Evolutionary conservation across 2,888 invertebrate genomes (phyloP), one percentile per base, ranked within the genome.

Genomic region (Pyralis farinalis): DNA sequence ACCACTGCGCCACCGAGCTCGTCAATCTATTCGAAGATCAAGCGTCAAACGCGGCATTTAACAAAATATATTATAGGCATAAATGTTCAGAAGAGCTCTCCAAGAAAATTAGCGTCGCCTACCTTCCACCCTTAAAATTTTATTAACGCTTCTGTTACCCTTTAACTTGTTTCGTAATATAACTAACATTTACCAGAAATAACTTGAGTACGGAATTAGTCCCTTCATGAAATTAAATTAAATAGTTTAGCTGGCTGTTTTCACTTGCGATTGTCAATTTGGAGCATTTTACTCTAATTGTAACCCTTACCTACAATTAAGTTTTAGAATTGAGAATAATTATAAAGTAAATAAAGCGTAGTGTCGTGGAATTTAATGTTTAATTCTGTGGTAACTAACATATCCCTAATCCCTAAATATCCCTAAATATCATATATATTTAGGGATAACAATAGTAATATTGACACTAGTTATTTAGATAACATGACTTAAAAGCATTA

Each of bases 151-250:
- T 37, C 11, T 25, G 7, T 12, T 31, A 31, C 30, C 37, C 37
- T 40, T 40, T 46, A 43, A 52, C 37, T 49, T 46, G 37, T 35
- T 43, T 12, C 31, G 30, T 49, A 32, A 45, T 39, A 40, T 41
- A 47, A 42, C 43, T 46, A 43, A 41, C 43, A 42, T 30, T 44
- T 42, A 44, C 46, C 40, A 22, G 11, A 9, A 36, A 36, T 40
- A 46, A 46, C 43, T 37, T 43, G 44, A 33, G 34, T 35, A 43
- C 42, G 37, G 38, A 49, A 49, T 46, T 43, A 43, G 36, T 31
- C 44, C 41, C 44, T 42, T 36, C 2, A 31, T 22, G 8, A 30
- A 46, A 49, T 49, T 43, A 44, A 47, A 49, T 49, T 42, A 36
- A 40, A 49, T 49, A 56, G 48, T 32, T 36, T 34, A 22, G 29